A percentile compares a stretch with the other conserved stretches of the same genome.
These are phyloP conservation scores for Pterocles orientalis DNA, from an alignment of 2,113 vertebrate genomes.

Conservation along the genomic window DNA sequence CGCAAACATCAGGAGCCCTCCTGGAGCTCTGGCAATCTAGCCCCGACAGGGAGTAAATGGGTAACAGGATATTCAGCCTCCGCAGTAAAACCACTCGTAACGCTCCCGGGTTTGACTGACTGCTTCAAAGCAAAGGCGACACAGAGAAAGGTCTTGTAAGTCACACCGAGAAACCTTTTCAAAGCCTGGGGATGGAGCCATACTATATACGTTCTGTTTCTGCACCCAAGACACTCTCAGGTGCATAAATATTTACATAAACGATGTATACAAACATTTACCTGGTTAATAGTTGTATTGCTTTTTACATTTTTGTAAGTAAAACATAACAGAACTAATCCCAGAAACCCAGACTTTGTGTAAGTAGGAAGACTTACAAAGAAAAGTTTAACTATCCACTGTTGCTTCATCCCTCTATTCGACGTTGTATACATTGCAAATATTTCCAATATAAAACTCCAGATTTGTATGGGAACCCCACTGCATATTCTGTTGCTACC, in stretches of 20 bases:
- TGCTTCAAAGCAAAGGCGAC: neutral
- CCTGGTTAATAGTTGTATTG: neutral
- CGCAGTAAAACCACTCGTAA: neutral
- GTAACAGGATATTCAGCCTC: neutral
- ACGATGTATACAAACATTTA: neutral
- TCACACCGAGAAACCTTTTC: neutral
- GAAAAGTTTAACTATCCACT: neutral
- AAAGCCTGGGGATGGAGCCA: neutral
- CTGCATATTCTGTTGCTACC: neutral
- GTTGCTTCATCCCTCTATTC: neutral
- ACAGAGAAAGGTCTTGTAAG: neutral
- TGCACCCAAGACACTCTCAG: neutral
- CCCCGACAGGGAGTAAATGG: neutral
- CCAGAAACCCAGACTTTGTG: neutral
- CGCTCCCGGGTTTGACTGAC: neutral
- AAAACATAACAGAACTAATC: neutral
- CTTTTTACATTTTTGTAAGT: neutral
- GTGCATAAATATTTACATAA: neutral
- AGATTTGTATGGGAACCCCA: neutral
- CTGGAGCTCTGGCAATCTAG: neutral
- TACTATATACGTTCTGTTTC: accelerated
- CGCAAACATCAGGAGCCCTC: neutral
- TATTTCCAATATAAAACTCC: neutral
- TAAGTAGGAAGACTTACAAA: neutral
- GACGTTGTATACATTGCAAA: neutral